A percentile compares a stretch with the other conserved stretches of the same genome.
Evolutionary conservation across 2,888 invertebrate species (phyloP).

Genomic region (Anoncus sp.): DNA sequence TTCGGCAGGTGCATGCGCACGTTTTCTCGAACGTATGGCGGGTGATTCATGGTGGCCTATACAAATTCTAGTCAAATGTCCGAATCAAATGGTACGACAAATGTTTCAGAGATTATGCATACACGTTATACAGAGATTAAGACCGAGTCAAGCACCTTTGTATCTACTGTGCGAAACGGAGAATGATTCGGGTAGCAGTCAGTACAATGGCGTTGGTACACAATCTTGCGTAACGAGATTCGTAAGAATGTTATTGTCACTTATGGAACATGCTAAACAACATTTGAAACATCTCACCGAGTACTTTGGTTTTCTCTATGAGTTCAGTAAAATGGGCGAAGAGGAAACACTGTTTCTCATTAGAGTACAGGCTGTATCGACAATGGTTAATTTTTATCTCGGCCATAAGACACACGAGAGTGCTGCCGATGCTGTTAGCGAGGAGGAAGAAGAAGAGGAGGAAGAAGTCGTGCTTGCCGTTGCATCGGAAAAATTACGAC

Average conservation of each 20-base stretch:
- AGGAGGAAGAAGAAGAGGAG: constrained; percentile 88
- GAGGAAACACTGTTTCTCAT: constrained; percentile 96
- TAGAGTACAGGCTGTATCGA: constrained; percentile 93
- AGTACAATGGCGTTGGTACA: constrained; percentile 85
- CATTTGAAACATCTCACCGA: constrained; percentile 95
- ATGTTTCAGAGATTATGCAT: constrained; percentile 98
- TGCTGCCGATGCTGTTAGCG: constrained; percentile 89
- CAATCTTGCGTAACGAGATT: constrained; percentile 96
- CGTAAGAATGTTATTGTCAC: constrained; percentile 93
- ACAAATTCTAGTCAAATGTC: constrained; percentile 96
- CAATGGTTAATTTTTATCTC: constrained; percentile 96
- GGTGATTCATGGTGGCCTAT: constrained; percentile 98
- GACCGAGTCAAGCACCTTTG: constrained; percentile 87
- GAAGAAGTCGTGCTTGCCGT: constrained; percentile 86
- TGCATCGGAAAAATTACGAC: constrained; percentile 91
- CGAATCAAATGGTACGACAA: constrained; percentile 98
- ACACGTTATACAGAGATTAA: constrained; percentile 95
- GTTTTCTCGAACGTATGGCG: constrained; percentile 97
- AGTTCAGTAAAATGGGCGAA: constrained; percentile 98
- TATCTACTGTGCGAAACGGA: constrained; percentile 88
- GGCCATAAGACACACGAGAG: constrained; percentile 92
- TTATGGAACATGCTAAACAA: constrained; percentile 95
- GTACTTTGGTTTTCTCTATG: constrained; percentile 95
- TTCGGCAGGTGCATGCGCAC: constrained; percentile 94
- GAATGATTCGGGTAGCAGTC: constrained; percentile 83